A percentile compares a stretch with the other conserved stretches of the same genome.
Conservation (phyloP, 2,888 invertebrate genomes). For the Odontomyia ornata region DNA sequence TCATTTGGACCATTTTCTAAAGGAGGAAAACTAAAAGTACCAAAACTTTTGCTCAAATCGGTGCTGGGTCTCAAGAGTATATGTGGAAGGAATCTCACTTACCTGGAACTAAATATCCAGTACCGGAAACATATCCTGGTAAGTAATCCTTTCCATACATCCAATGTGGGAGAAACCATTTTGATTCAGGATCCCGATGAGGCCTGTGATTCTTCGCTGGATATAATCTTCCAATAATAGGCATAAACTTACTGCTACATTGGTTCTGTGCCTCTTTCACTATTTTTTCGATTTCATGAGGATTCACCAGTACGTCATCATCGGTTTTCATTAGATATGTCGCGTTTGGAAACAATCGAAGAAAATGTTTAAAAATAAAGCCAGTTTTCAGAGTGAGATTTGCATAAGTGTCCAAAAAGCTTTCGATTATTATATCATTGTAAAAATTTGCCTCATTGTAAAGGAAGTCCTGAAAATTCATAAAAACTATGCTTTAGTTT, state of each 20-base stretch:
- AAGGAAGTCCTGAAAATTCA: constrained; percentile 13
- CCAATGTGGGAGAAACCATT: constrained; percentile 72
- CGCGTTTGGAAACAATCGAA: constrained; percentile 66
- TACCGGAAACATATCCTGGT: constrained; percentile 76
- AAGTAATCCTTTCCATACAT: constrained; percentile 67
- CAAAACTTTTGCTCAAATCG: too few species aligned
- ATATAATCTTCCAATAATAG: constrained; percentile 68
- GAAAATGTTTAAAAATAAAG: constrained; percentile 72
- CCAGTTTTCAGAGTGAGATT: constrained; percentile 75
- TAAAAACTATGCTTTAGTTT: too few species aligned
- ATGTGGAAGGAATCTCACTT: too few species aligned
- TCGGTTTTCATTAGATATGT: constrained; percentile 70
- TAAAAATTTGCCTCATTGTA: constrained; percentile 66
- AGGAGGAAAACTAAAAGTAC: too few species aligned
- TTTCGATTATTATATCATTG: constrained; percentile 71
- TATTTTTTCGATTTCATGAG: background rate
- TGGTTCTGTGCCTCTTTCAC: constrained; percentile 64
- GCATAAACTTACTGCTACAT: constrained; percentile 49
- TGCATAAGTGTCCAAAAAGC: constrained; percentile 71
- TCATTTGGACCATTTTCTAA: too few species aligned
- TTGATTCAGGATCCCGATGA: constrained; percentile 70
- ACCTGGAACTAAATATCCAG: constrained; percentile 70
- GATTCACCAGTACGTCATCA: constrained; percentile 71
- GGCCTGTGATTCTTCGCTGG: constrained; percentile 69
- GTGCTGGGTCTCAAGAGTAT: too few species aligned